phyloP scores from a whole-genome alignment of 2,797 vertebrate genomes.

The Phalloptychus januarius region DNA sequence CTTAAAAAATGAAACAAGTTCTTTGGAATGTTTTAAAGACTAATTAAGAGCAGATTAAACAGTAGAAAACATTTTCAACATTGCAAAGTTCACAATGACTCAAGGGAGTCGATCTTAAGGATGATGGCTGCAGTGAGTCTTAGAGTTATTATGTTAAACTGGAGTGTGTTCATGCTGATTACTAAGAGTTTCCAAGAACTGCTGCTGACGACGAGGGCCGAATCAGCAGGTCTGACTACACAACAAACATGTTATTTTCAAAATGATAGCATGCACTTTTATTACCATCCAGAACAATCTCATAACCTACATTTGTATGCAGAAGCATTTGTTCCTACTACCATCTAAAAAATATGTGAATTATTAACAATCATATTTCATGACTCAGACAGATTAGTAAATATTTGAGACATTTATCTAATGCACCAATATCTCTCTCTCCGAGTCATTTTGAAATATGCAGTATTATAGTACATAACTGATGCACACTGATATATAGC shows the following conservation, averaged over 20 bases:
- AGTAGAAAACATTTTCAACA: not conserved
- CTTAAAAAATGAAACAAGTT: not conserved
- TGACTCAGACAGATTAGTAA: not conserved
- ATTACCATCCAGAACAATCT: not conserved
- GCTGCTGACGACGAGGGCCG: not conserved
- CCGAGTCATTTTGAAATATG: not conserved
- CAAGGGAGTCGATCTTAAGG: not conserved
- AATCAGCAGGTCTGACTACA: slow-evolving; percentile 14
- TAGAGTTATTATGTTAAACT: slow-evolving; percentile 7
- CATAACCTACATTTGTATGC: no score
- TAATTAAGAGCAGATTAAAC: not conserved
- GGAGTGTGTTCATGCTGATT: slow-evolving; percentile 10
- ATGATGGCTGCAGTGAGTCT: not conserved
- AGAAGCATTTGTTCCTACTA: not conserved
- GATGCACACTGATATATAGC: not conserved
- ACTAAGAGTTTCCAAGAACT: not conserved
- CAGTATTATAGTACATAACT: not conserved
- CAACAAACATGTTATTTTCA: slow-evolving; percentile 5
- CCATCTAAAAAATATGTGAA: not conserved
- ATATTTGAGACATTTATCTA: not conserved
- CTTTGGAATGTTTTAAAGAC: not conserved
- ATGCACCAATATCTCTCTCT: not conserved
- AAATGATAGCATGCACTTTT: not conserved
- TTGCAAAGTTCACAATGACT: not conserved
- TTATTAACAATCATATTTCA: not conserved